Evolutionary conservation across 2,113 vertebrate species (phyloP).

Genomic region (Dicentrarchus labrax): DNA sequence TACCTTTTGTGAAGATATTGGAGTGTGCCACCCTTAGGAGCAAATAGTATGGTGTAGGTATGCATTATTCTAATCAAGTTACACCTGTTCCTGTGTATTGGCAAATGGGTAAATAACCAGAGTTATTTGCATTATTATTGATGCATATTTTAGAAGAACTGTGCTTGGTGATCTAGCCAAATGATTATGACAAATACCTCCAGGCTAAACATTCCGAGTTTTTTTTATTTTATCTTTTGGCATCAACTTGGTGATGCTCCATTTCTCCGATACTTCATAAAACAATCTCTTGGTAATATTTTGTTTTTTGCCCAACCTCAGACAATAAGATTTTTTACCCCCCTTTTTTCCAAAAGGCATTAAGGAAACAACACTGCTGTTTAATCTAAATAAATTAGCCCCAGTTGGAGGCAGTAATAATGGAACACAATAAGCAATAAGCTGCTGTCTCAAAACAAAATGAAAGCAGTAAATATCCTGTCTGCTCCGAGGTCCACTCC

Average conservation of each 20-base stretch:
- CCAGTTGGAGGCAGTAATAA: constrained; percentile 85
- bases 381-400: constrained; percentile 88
- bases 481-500: constrained; percentile 62
- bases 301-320: constrained; percentile 53
- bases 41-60: neutral
- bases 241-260: constrained; percentile 51
- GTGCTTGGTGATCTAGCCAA: neutral
- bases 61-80: neutral
- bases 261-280: constrained; percentile 65
- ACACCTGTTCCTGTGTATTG: neutral
- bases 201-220: constrained; percentile 2
- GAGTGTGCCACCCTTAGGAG: neutral
- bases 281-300: constrained; percentile 60
- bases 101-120: neutral
- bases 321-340: constrained; percentile 24
- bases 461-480: constrained; percentile 85
- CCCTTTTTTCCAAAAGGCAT: constrained; percentile 65
- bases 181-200: constrained; percentile 16
- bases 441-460: constrained; percentile 82
- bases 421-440: constrained; percentile 82
- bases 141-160: neutral
- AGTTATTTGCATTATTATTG: constrained; percentile 2
- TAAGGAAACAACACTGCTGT: constrained; percentile 81
- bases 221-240: constrained; percentile 29
- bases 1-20: neutral